Evolutionary conservation across 1,140 invertebrate species (phyloP), one percentile per base, ranked within the genome.

Genomic region (Zaprionus gabonicus): DNA sequence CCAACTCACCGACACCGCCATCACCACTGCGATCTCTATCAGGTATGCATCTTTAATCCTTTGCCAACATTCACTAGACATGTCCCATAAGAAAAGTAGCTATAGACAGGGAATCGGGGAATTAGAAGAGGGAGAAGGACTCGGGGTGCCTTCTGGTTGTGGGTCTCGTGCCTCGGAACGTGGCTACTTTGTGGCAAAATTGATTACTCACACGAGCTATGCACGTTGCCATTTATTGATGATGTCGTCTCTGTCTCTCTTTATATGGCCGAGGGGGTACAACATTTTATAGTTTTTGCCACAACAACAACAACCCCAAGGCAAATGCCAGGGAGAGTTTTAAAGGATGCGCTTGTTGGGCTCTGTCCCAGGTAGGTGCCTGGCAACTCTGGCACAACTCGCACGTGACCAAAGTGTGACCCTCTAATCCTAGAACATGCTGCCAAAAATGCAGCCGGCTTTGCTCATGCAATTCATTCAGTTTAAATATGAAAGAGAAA

Each of bases 101-200:
- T 28, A 38, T 36, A 44, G 28, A 23, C 38, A 13, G 38, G 17
- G 46, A 12, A 49, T 23, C 13, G 27, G 17, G 64, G 64, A 12
- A 20, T 65, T 72, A 28, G n/a, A 46, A 20, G 0, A 17, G 10
- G 57, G 1, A 56, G 36, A 31, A 41, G 36, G 17, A 13, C 20
- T 17, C 44, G 46, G 31, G 23, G 41, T 46, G 20, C n/a, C n/a
- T 28, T 55, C 25, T 53, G 60, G 46, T 17, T 27, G 25, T 36
- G 2, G 17, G 68, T 41, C 71, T 68, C 71, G 67, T 76, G 62
- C 41, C 80, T 71, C 55, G 82, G 76, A 91, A 88, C 85, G 85
- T 91, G 86, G 86, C 86, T 86, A 91, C 82, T 90, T 90, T 90
- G 85, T 90, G 76, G 86, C 76, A 23, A 85, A 90, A 91, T 90